Evolutionary conservation across 2,797 vertebrate genomes (phyloP).

Genomic region (Gambusia yucatana): DNA sequence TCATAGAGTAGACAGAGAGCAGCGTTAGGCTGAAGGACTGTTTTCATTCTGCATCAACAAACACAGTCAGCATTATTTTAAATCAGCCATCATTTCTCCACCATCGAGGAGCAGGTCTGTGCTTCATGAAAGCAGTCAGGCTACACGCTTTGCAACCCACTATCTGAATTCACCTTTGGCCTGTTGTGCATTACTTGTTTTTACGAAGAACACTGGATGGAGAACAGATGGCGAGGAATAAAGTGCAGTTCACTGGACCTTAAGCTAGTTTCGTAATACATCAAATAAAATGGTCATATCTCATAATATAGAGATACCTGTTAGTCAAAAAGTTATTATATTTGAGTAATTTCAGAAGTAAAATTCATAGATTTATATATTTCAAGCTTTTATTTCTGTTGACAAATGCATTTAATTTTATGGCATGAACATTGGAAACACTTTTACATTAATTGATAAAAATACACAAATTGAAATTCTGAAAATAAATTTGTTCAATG

Average conservation of each 20-base stretch:
- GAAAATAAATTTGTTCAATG: too few species aligned
- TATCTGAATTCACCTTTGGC: slow-evolving; percentile 1
- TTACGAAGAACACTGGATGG: neutral
- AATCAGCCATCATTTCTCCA: neutral
- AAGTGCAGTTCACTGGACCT: neutral
- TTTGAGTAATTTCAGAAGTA: neutral
- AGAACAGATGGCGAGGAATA: neutral
- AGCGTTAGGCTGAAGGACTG: neutral
- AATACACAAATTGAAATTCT: too few species aligned
- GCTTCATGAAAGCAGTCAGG: neutral
- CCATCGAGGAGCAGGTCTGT: neutral
- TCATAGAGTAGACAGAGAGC: neutral
- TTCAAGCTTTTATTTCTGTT: neutral
- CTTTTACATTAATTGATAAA: too few species aligned
- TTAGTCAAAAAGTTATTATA: neutral
- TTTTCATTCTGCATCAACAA: slow-evolving; percentile 5
- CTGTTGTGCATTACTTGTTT: slow-evolving; percentile 1
- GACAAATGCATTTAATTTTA: neutral
- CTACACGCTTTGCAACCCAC: neutral
- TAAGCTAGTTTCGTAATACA: neutral
- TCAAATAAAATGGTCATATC: neutral
- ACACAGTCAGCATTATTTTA: slow-evolving; percentile 3
- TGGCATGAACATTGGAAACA: neutral
- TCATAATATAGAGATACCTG: neutral
- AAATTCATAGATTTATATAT: neutral